phyloP scores from a whole-genome alignment of 2,113 vertebrate genomes.

The Hemibagrus wyckioides region DNA sequence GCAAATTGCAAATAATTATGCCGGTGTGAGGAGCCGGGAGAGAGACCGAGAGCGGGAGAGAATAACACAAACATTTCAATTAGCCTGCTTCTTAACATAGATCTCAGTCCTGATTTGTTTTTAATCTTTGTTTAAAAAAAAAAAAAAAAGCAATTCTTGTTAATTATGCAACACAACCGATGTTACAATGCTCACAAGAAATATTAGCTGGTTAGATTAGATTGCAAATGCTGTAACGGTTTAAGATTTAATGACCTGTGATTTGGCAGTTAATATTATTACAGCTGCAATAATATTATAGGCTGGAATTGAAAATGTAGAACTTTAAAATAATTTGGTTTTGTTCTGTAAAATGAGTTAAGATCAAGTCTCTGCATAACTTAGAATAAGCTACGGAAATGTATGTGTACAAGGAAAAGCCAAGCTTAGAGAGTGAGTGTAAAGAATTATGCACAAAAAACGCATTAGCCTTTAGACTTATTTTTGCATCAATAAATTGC shows the following conservation, averaged over 20 bases:
- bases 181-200: background rate
- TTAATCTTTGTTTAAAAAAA: slow-evolving; percentile 31
- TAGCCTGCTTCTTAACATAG: slow-evolving; percentile 91
- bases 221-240: background rate
- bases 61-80: slow-evolving; percentile 98
- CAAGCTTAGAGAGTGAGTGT: background rate
- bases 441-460: background rate
- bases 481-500: slow-evolving; percentile 25
- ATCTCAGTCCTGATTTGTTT: slow-evolving; percentile 79
- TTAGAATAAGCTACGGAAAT: background rate
- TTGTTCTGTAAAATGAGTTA: background rate
- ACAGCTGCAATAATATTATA: background rate
- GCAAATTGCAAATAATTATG: slow-evolving; percentile 99
- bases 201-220: slow-evolving; percentile 12
- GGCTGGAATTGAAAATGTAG: background rate
- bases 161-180: slow-evolving; percentile 46
- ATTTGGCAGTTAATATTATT: background rate
- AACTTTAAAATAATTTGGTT: background rate
- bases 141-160: slow-evolving; percentile 11
- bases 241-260: background rate
- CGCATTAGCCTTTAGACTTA: background rate
- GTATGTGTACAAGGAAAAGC: background rate
- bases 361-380: background rate
- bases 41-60: slow-evolving; percentile 70
- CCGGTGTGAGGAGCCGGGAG: slow-evolving; percentile 88